Evolutionary conservation across 2,888 invertebrate genomes (phyloP).

Genomic region (Diarsia dahlii): DNA sequence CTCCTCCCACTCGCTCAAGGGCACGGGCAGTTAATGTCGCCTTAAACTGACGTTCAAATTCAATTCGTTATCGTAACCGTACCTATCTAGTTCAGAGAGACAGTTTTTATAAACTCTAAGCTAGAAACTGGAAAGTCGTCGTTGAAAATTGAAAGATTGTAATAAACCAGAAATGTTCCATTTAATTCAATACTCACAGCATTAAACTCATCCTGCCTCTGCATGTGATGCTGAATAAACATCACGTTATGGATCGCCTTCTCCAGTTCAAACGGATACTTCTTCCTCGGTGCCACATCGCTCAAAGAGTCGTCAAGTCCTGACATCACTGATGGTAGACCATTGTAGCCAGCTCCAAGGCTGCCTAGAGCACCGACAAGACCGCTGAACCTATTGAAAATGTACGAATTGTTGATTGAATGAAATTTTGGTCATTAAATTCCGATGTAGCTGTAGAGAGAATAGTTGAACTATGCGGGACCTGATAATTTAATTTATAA

Average conservation of each 20-base stretch:
- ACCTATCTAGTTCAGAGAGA: too few relatives aligned
- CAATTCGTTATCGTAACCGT: too few relatives aligned
- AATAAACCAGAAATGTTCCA: background rate
- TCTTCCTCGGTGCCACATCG: slow-evolving; percentile 95
- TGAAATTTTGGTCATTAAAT: background rate
- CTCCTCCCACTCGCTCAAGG: too few relatives aligned
- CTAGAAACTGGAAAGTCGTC: background rate
- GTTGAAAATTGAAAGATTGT: background rate
- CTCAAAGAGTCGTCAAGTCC: slow-evolving; percentile 95
- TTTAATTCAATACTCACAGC: slow-evolving; percentile 92
- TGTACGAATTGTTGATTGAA: background rate
- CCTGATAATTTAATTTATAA: background rate
- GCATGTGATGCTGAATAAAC: slow-evolving; percentile 98
- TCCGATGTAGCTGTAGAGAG: background rate
- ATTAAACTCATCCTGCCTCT: slow-evolving; percentile 98
- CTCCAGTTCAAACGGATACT: slow-evolving; percentile 97
- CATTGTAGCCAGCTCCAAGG: slow-evolving; percentile 93
- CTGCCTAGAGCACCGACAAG: slow-evolving; percentile 93
- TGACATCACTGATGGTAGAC: slow-evolving; percentile 95
- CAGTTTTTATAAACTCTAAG: too few relatives aligned
- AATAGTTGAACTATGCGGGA: background rate
- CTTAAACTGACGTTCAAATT: background rate
- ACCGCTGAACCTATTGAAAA: slow-evolving; percentile 92
- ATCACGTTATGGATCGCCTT: slow-evolving; percentile 98
- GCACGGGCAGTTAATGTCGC: too few relatives aligned